Evolutionary conservation across 1,140 invertebrate genomes (phyloP), one percentile per base, ranked within the genome.

Genomic region (Papilio helenus): DNA sequence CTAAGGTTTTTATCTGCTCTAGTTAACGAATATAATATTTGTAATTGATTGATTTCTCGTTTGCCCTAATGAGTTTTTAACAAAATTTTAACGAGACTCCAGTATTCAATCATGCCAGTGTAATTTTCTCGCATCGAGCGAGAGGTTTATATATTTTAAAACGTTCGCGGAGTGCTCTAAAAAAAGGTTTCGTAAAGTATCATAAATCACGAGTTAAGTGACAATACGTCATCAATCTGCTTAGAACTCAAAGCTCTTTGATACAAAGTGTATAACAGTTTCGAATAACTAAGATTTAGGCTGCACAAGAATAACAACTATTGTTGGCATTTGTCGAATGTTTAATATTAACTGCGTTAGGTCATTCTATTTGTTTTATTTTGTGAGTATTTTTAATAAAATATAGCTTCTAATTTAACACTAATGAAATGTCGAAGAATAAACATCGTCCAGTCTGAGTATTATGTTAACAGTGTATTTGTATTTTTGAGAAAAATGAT

Each of bases 161-260:
- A 44, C 44, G 39, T 49, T 74, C 58, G 29, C 51, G 39, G 39
- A 77, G 55, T 42, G 55, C 55, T 77, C 55, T 34, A 20, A 61
- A 58, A 76, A 77, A 77, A 72, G 51, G 78, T 65, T 61, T 81
- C 49, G 72, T 79, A 83, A 83, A 81, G 80, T 58, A 44, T 85
- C 82, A 89, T 90, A 85, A 87, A 89, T 90, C 88, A 89, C 78
- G 77, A 34, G 51, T 65, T 72, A 84, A 82, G 83, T 85, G 87
- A 89, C 86, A 88, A 89, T 87, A 83, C 84, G 85, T 88, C 86
- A 87, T 88, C 86, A 85, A 87, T 88, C 84, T 84, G 80, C 81
- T 85, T 80, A 83, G 88, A 87, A 89, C 84, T 87, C 83, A 79
- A 72, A 20, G 49, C 55, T 39, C 76, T 71, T 51, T 83, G 83